Evolutionary conservation across 2,888 invertebrate genomes (phyloP).

Genomic region (Chrysomela aeneicollis): DNA sequence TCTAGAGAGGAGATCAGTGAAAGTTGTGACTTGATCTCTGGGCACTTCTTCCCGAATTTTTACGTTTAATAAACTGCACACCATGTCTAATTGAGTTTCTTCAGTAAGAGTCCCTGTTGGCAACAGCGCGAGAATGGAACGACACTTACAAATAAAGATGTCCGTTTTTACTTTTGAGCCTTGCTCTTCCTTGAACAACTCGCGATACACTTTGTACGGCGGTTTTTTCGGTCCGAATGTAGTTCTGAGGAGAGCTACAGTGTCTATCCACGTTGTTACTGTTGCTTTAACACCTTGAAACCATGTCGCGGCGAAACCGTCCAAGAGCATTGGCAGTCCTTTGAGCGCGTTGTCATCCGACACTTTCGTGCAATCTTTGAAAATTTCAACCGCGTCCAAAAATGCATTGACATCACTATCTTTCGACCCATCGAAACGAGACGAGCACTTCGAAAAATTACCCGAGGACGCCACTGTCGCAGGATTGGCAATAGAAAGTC

Average conservation of each 20-base stretch:
- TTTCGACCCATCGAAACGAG: constrained; percentile 31
- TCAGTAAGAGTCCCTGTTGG: constrained; percentile 13
- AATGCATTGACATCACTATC: constrained; percentile 37
- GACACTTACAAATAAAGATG: constrained; percentile 23
- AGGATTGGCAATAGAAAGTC: not conserved
- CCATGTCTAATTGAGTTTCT: constrained; percentile 20
- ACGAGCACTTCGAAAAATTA: constrained; percentile 29
- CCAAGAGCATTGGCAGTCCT: constrained; percentile 43
- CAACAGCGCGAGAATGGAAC: constrained; percentile 16
- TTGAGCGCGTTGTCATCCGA: constrained; percentile 36
- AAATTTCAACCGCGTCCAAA: constrained; percentile 38
- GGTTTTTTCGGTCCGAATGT: constrained; percentile 15
- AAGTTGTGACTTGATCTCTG: constrained; percentile 8
- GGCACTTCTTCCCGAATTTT: constrained; percentile 23
- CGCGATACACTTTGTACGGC: constrained; percentile 2
- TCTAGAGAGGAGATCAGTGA: constrained; percentile 16
- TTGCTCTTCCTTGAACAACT: constrained; percentile 3
- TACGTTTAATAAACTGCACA: constrained; percentile 21
- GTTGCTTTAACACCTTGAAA: constrained; percentile 38
- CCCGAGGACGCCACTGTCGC: constrained; percentile 14
- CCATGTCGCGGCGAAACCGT: constrained; percentile 38
- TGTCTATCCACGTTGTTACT: constrained; percentile 20
- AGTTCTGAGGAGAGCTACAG: constrained; percentile 15
- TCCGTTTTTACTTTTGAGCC: constrained; percentile 7
- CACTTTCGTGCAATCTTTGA: constrained; percentile 39